Evolutionary conservation across 2,113 vertebrate species (phyloP).

Genomic region (Heteronetta atricapilla): DNA sequence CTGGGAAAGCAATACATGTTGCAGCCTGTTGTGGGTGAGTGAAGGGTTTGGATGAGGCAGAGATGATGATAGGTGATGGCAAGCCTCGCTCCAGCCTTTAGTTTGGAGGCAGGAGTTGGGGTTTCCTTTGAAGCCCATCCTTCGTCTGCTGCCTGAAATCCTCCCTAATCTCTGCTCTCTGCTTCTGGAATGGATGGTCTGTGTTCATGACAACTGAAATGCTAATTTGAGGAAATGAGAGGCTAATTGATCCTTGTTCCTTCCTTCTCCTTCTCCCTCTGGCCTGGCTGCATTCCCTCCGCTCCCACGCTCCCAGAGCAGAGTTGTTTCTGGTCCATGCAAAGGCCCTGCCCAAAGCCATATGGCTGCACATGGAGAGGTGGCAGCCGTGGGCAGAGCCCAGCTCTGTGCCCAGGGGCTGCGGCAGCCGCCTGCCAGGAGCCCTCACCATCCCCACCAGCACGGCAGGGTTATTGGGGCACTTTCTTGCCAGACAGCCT

Average conservation of each 20-base stretch:
- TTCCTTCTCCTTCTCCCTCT: not conserved
- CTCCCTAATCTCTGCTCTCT: not conserved
- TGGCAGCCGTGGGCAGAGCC: not conserved
- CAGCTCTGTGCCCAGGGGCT: not conserved
- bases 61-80: not conserved
- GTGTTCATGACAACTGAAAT: not conserved
- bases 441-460: not conserved
- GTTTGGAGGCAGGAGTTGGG: not conserved
- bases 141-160: not conserved
- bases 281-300: not conserved
- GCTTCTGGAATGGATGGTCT: not conserved
- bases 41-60: not conserved
- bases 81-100: not conserved
- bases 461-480: rapidly evolving
- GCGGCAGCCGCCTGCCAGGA: not conserved
- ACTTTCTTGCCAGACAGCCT: not conserved
- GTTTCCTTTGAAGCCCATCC: not conserved
- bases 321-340: not conserved
- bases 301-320: not conserved
- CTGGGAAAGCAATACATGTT: not conserved
- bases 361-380: not conserved
- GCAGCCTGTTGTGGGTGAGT: not conserved
- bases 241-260: not conserved
- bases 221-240: not conserved
- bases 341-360: not conserved